A percentile compares a stretch with the other conserved stretches of the same genome.
phyloP scores from a whole-genome alignment of 2,888 invertebrate species.

The Scotopteryx bipunctaria region DNA sequence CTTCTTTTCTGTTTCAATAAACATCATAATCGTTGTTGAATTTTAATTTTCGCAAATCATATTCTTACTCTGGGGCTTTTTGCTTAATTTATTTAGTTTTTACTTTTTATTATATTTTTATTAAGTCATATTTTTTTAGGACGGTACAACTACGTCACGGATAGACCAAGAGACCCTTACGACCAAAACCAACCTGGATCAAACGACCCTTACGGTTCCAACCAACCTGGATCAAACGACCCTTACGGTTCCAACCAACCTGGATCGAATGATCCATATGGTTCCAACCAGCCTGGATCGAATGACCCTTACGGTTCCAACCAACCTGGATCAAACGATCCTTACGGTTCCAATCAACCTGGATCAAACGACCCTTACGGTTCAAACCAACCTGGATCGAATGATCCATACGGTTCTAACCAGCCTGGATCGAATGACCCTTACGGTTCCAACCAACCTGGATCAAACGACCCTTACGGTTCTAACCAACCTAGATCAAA shows the following conservation, averaged over 20 bases:
- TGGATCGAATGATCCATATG: not conserved
- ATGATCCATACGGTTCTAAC: conserved; percentile 1
- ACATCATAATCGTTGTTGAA: not conserved
- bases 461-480: not conserved
- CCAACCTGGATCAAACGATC: not conserved
- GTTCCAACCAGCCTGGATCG: not conserved
- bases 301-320: not conserved
- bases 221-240: not conserved
- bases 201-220: not conserved
- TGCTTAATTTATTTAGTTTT: not conserved
- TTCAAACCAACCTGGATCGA: not conserved
- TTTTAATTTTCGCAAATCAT: too few relatives aligned
- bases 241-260: not conserved
- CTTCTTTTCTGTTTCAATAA: too few relatives aligned
- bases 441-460: not conserved
- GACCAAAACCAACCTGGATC: not conserved
- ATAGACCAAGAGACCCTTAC: not conserved
- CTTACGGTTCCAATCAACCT: not conserved
- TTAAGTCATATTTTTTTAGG: conserved; percentile 18
- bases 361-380: not conserved
- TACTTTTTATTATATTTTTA: not conserved
- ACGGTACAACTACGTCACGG: conserved; percentile 13
- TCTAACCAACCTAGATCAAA: not conserved
- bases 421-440: not conserved
- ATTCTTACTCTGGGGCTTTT: conserved; percentile 10